Percentiles rank a stretch among this genome's conserved stretches.
These are phyloP conservation scores for Vombatus ursinus DNA, from an alignment of 2,113 vertebrate genomes.

Conservation along the genomic window DNA sequence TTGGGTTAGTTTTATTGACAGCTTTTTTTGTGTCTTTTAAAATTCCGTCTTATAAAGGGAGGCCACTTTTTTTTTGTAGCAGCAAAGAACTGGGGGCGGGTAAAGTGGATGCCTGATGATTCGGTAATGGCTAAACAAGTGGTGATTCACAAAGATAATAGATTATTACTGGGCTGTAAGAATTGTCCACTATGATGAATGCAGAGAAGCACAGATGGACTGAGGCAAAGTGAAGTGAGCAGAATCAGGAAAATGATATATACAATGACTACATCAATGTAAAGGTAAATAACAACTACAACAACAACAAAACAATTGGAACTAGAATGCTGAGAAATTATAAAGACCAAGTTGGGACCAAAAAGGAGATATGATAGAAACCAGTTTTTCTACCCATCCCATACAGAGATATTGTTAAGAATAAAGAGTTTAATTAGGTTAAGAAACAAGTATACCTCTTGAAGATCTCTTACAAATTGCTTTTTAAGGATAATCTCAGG, in stretches of 20 bases:
- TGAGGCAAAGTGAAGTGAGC: not conserved
- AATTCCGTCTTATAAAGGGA: not conserved
- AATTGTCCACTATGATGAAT: not conserved
- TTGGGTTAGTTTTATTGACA: not conserved
- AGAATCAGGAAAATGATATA: not conserved
- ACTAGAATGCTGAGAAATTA: not conserved
- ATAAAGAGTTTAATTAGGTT: not conserved
- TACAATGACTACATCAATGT: not conserved
- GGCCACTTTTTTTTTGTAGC: not conserved
- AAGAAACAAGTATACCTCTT: not conserved
- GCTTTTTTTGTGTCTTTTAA: not conserved
- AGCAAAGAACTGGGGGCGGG: not conserved
- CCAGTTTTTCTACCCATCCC: not conserved
- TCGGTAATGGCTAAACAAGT: not conserved
- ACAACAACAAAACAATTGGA: not conserved
- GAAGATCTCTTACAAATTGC: not conserved
- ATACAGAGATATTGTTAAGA: not conserved
- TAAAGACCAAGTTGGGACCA: not conserved
- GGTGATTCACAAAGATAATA: not conserved
- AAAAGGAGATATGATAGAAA: not conserved
- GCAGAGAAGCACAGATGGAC: not conserved
- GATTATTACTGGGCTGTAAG: not conserved
- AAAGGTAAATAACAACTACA: not conserved
- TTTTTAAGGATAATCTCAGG: not conserved
- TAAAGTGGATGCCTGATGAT: not conserved